These are phyloP conservation scores for Manacus vitellinus DNA, from an alignment of 2,113 vertebrate genomes.

Conservation along the genomic window DNA sequence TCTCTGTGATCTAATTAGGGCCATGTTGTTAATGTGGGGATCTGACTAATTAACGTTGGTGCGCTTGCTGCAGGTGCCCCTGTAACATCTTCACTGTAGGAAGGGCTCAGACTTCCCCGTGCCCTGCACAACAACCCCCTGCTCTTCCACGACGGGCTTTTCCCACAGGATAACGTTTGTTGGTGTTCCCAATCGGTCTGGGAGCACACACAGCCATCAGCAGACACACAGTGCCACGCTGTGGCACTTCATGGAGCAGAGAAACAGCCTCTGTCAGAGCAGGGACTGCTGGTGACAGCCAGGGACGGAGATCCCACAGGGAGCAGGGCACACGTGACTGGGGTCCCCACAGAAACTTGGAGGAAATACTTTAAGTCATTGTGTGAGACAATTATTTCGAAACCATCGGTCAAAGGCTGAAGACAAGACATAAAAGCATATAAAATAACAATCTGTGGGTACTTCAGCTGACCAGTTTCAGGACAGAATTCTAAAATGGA, in stretches of 20 bases:
- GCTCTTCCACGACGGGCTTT: not conserved
- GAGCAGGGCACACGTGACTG: not conserved
- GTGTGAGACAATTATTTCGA: not conserved
- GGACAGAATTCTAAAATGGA: not conserved
- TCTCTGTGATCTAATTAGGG: not conserved
- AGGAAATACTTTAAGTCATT: not conserved
- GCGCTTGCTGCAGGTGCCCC: fast-evolving
- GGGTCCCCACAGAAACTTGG: not conserved
- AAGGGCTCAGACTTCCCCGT: not conserved
- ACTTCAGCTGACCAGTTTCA: not conserved
- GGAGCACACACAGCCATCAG: not conserved
- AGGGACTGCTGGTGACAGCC: not conserved
- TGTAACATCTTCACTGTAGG: fast-evolving
- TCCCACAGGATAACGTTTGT: fast-evolving
- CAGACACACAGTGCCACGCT: conserved; percentile 23
- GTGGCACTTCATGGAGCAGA: not conserved
- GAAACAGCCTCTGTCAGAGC: not conserved
- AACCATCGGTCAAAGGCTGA: not conserved
- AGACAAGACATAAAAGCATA: not conserved
- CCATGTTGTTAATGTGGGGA: not conserved
- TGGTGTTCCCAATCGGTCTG: not conserved
- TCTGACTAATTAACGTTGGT: not conserved
- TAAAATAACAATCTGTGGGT: not conserved
- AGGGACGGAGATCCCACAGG: not conserved
- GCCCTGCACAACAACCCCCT: not conserved